Base-by-base conservation (phyloP, 2,113 vertebrate species). In the Neogale vison region DNA sequence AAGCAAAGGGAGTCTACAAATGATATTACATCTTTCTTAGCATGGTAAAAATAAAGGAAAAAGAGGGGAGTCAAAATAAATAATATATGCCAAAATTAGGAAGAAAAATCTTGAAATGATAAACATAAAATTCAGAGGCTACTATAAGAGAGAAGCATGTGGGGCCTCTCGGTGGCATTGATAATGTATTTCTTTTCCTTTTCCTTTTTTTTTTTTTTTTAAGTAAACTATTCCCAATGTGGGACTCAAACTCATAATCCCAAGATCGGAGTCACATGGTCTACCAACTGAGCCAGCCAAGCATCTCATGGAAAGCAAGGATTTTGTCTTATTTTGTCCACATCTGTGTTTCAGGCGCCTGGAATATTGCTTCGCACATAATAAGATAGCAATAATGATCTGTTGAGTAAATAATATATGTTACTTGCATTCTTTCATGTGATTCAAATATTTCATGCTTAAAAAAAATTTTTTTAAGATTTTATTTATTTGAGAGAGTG, bases 1-100 rank as follows among this genome's bases (percentile, higher is more conserved):
- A 90, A 83, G 47, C 15, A 57, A 92, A 95, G 59, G 87, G 86
- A 77, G 13, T 69, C 69, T 63, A 84, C 67, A 95, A 96, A 93
- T 42, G 63, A 47, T 81, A 45, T 36, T 79, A 45, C 36, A 61
- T 45, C 29, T 69, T 34, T 88, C 45, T 82, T 74, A 95, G 55
- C 72, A 82, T 83, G 50, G 11, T 36, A 91, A 81, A 31, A 34
- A 74, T 13, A 21, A 52, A 7, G 65, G 17, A 55, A 52, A 59
- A 20, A 14, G 12, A 7, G 9, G 17, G 50, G 39, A 69, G 20
- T 26, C 34, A 89, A 88, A 93, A 86, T 92, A 87, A 96, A 95
- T 7, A 80, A 92, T 76, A 95, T 23, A 82, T 3, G 17, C 42
- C 57, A 83, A 87, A 92, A 87, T 80, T 82, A 42, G 36, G 7